phyloP scores from a whole-genome alignment of 2,797 vertebrate species.

The Neopelma chrysocephalum region DNA sequence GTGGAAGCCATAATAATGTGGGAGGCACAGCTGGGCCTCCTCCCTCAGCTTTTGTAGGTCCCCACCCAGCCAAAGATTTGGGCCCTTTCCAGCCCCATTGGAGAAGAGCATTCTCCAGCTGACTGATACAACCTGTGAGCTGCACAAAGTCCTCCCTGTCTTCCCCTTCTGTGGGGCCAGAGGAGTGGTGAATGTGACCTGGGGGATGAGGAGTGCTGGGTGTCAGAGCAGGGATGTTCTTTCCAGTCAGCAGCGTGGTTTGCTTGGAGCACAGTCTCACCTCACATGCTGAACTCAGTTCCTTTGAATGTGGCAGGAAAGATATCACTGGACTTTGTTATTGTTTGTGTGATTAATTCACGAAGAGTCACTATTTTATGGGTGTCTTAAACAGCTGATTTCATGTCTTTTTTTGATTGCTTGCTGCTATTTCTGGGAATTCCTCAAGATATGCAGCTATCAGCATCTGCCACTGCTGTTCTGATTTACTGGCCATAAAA shows the following conservation, averaged over 20 bases:
- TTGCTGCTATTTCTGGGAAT: conserved; percentile 20
- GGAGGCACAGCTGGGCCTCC: neutral
- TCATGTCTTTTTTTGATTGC: neutral
- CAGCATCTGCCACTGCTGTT: neutral
- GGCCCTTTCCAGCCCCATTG: neutral
- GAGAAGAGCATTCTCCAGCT: neutral
- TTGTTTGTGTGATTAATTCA: neutral
- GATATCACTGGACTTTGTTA: neutral
- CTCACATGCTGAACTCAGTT: neutral
- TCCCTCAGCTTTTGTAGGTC: neutral
- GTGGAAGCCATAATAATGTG: neutral
- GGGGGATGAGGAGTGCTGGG: neutral
- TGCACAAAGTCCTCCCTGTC: neutral
- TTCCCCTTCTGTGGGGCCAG: neutral
- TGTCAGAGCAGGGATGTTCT: neutral
- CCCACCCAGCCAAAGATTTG: neutral
- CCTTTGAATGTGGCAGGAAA: neutral
- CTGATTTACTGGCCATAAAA: neutral
- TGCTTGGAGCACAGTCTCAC: neutral
- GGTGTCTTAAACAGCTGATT: neutral
- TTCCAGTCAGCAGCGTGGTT: neutral
- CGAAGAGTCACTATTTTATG: neutral
- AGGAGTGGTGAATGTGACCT: neutral
- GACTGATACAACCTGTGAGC: neutral
- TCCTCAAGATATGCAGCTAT: neutral